Conservation (phyloP, 2,113 vertebrate species). For the Melanotaenia duboulayi region DNA sequence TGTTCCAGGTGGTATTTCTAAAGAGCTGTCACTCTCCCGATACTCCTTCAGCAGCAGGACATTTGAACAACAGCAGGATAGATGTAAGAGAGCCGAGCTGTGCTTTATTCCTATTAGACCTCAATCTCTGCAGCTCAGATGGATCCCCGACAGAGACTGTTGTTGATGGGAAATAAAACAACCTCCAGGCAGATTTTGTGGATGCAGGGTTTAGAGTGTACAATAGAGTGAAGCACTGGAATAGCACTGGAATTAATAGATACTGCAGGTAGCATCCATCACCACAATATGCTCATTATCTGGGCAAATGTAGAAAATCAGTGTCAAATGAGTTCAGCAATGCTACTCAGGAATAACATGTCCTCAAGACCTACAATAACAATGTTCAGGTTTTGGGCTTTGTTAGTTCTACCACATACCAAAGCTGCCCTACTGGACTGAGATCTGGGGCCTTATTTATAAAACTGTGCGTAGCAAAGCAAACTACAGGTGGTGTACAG, state of each 20-base stretch:
- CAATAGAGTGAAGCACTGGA: slow-evolving; percentile 8
- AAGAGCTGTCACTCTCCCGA: slow-evolving; percentile 52
- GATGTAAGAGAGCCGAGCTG: slow-evolving; percentile 23
- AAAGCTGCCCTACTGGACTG: no score
- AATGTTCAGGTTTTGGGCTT: no score
- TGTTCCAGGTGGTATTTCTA: slow-evolving; percentile 55
- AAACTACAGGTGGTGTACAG: no score
- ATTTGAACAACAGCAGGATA: not conserved
- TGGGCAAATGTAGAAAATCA: not conserved
- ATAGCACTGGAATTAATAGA: slow-evolving; percentile 19
- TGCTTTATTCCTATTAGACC: slow-evolving; percentile 53
- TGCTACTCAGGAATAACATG: no score
- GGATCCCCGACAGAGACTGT: slow-evolving; percentile 34
- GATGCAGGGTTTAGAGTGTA: not conserved
- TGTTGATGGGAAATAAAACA: slow-evolving; percentile 31
- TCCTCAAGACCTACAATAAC: no score
- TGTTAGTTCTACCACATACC: no score
- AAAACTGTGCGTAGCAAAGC: no score
- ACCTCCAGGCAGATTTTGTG: slow-evolving; percentile 3
- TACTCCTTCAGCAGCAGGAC: slow-evolving; percentile 8
- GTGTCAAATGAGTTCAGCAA: no score
- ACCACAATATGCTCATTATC: not conserved
- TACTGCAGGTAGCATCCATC: slow-evolving; percentile 9
- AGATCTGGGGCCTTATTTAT: no score
- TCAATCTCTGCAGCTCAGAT: slow-evolving; percentile 50